phyloP scores from a whole-genome alignment of 2,888 invertebrate species.

The Tetranychus piercei region DNA sequence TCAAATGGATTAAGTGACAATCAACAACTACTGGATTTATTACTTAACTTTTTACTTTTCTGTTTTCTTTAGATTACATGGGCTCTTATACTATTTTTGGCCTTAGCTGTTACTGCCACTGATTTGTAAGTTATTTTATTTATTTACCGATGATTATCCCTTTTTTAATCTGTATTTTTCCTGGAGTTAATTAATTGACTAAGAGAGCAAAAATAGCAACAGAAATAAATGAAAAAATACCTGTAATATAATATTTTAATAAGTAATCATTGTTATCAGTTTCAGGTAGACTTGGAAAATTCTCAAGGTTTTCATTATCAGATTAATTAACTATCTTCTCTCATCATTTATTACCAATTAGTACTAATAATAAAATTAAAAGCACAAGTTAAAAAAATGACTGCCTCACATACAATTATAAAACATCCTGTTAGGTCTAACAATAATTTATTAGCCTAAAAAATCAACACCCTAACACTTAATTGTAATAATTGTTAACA shows the following conservation, averaged over 20 bases:
- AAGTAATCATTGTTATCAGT: background rate
- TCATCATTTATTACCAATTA: no score
- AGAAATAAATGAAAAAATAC: no score
- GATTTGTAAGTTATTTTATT: conserved; percentile 14
- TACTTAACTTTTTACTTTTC: background rate
- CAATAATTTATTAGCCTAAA: background rate
- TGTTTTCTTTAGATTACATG: conserved; percentile 11
- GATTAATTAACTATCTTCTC: no score
- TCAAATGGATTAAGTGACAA: background rate
- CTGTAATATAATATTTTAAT: no score
- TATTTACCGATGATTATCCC: background rate
- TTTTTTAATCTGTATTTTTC: background rate
- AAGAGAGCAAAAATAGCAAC: no score
- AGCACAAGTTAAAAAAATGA: background rate
- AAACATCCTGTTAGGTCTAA: background rate
- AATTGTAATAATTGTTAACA: background rate
- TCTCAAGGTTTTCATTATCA: no score
- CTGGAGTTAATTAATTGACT: no score
- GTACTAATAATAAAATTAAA: background rate
- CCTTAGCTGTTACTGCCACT: conserved; percentile 13
- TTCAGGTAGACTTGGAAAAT: no score
- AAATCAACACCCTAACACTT: background rate
- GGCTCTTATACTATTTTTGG: conserved; percentile 9
- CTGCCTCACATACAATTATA: background rate
- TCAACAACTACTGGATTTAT: background rate